These are phyloP conservation scores for Lepidotrigona ventralis DNA, from an alignment of 1,140 invertebrate genomes.

Conservation along the genomic window DNA sequence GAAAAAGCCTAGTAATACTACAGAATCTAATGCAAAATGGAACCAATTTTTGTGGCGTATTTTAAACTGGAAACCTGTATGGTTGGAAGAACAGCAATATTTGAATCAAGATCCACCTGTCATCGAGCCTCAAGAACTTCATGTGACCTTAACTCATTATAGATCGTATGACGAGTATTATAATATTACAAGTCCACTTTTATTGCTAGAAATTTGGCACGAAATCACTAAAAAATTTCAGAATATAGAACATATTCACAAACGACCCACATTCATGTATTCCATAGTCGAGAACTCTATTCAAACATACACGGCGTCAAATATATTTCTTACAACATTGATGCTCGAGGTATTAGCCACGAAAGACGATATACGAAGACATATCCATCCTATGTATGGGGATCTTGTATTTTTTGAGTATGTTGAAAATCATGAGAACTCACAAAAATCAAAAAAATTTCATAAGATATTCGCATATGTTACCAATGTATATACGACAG, in stretches of 20 bases:
- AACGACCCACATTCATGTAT: conserved; percentile 52
- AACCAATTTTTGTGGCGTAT: conserved; percentile 67
- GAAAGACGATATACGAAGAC: conserved; percentile 43
- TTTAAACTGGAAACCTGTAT: conserved; percentile 70
- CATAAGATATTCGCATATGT: conserved; percentile 67
- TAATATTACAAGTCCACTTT: conserved; percentile 56
- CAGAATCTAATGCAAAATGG: conserved; percentile 47
- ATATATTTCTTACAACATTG: conserved; percentile 59
- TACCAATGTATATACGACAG: conserved; percentile 41
- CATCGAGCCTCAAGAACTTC: conserved; percentile 48
- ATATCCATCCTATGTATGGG: conserved; percentile 58
- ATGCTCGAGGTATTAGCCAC: conserved; percentile 59
- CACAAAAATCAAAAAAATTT: conserved; percentile 30
- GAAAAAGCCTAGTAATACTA: neutral
- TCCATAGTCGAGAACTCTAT: conserved; percentile 62
- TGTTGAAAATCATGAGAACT: conserved; percentile 1
- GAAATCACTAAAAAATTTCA: conserved; percentile 64
- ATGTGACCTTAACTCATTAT: conserved; percentile 53
- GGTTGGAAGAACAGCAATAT: conserved; percentile 68
- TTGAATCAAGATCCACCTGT: conserved; percentile 60
- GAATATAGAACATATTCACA: conserved; percentile 30
- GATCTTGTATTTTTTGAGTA: conserved; percentile 70
- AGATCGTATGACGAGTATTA: conserved; percentile 68
- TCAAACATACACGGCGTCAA: conserved; percentile 28
- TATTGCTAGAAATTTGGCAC: conserved; percentile 71